phyloP scores from a whole-genome alignment of 2,113 vertebrate genomes.

The Neolamprologus toae region DNA sequence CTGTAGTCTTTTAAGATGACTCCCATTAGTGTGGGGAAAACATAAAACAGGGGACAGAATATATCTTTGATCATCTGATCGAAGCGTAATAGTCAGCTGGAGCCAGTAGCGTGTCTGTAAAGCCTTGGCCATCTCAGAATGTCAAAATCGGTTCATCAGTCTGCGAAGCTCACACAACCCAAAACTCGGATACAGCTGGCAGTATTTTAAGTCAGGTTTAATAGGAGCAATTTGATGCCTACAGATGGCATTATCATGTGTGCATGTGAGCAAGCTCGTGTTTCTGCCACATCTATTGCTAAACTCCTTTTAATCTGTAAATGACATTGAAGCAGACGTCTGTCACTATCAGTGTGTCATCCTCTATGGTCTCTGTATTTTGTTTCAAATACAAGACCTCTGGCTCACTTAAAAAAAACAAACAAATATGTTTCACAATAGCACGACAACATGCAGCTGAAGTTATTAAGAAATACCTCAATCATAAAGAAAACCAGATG shows the following conservation, averaged over 20 bases:
- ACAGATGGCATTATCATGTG: conserved; percentile 15
- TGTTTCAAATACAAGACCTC: conserved; percentile 15
- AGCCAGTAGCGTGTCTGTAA: background rate
- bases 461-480: background rate
- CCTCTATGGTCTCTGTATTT: conserved; percentile 18
- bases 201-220: conserved; percentile 20
- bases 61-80: background rate
- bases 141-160: conserved; percentile 2
- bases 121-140: background rate
- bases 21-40: background rate
- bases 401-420: background rate
- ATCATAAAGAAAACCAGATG: background rate
- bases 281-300: conserved; percentile 37
- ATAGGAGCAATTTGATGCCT: conserved; percentile 6
- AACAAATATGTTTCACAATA: background rate
- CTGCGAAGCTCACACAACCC: conserved; percentile 4
- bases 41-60: background rate
- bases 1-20: background rate
- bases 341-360: conserved; percentile 32
- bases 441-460: background rate
- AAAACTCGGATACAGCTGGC: conserved; percentile 1
- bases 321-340: conserved; percentile 40
- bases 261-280: background rate
- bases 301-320: conserved; percentile 39
- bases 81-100: background rate